These are phyloP conservation scores for Rhimphoctona megacephalus DNA, from an alignment of 2,888 invertebrate genomes.

Conservation along the genomic window DNA sequence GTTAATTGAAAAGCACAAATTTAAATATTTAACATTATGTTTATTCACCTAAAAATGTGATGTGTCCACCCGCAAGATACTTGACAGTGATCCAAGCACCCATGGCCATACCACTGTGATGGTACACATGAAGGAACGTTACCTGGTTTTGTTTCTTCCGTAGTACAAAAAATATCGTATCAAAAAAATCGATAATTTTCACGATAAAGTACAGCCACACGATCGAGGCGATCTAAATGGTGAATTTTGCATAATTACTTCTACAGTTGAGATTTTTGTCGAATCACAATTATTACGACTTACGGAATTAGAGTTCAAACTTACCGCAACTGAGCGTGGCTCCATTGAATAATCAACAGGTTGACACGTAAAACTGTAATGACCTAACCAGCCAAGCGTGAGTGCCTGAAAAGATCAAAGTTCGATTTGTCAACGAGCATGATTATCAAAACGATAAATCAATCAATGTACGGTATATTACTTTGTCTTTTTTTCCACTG, in stretches of 20 bases:
- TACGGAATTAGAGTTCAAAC: not conserved
- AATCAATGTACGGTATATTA: slow-evolving; percentile 5
- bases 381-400: slow-evolving; percentile 75
- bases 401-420: slow-evolving; percentile 76
- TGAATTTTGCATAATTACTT: slow-evolving; percentile 4
- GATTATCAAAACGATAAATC: slow-evolving; percentile 35
- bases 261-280: not conserved
- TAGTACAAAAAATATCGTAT: slow-evolving; percentile 94
- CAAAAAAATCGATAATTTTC: slow-evolving; percentile 90
- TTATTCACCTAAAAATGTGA: slow-evolving; percentile 79
- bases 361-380: slow-evolving; percentile 90
- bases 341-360: slow-evolving; percentile 89
- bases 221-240: slow-evolving; percentile 85
- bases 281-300: not conserved
- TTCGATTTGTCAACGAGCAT: slow-evolving; percentile 22
- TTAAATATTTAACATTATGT: not conserved
- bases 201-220: slow-evolving; percentile 90
- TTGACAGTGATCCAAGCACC: slow-evolving; percentile 88
- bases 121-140: slow-evolving; percentile 94
- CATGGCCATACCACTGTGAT: slow-evolving; percentile 93
- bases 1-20: slow-evolving; percentile 19
- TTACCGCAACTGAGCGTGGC: slow-evolving; percentile 87
- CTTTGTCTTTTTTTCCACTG: not conserved
- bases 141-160: slow-evolving; percentile 93
- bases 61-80: slow-evolving; percentile 87